These are phyloP conservation scores for Gerris buenoi DNA, from an alignment of 1,140 invertebrate genomes.

Conservation along the genomic window DNA sequence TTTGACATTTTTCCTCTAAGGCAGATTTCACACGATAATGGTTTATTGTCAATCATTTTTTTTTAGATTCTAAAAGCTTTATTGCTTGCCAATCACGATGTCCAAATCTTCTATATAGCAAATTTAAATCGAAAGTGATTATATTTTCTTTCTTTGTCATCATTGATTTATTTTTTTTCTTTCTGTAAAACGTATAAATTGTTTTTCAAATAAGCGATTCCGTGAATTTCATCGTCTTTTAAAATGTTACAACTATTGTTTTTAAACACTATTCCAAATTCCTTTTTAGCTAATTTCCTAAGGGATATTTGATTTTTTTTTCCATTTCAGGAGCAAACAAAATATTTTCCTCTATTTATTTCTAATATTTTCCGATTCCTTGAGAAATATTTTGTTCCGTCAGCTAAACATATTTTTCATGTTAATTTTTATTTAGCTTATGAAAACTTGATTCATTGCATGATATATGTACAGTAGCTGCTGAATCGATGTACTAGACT, in stretches of 20 bases:
- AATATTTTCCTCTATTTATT: neutral
- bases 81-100: neutral
- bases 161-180: neutral
- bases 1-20: neutral
- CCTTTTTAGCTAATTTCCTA: neutral
- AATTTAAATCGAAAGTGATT: too few species aligned
- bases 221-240: neutral
- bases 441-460: neutral
- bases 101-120: neutral
- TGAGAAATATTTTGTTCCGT: neutral
- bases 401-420: neutral
- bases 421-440: neutral
- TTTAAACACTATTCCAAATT: neutral
- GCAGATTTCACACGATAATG: neutral
- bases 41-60: neutral
- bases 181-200: neutral
- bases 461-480: neutral
- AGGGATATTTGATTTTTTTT: neutral
- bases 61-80: neutral
- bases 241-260: neutral
- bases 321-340: neutral
- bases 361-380: neutral
- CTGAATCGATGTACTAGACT: neutral
- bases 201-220: neutral
- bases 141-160: neutral